Percentiles rank a stretch among this genome's conserved stretches.
These are phyloP conservation scores for Imbricaverruca yamaguchii DNA, from an alignment of 2,888 invertebrate species.

Conservation along the genomic window DNA sequence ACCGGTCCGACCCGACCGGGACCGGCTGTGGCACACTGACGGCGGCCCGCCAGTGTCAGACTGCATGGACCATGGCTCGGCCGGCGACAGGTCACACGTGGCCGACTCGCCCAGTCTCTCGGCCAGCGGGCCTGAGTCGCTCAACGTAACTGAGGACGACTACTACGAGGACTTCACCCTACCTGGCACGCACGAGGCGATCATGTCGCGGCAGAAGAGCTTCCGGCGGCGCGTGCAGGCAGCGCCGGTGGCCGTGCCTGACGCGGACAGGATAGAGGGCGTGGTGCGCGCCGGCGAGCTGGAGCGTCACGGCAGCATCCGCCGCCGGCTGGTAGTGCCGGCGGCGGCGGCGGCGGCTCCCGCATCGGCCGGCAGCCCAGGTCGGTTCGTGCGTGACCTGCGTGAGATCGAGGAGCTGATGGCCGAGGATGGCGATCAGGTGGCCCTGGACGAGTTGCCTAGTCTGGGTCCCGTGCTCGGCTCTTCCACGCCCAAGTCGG, in stretches of 20 bases:
- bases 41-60: background rate
- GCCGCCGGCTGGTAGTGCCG: constrained; percentile 34
- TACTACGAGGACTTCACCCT: constrained; percentile 39
- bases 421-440: constrained; percentile 21
- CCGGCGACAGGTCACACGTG: background rate
- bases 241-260: constrained; percentile 34
- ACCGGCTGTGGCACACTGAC: background rate
- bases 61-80: background rate
- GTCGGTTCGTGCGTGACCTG: constrained; percentile 4
- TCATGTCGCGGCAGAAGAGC: constrained; percentile 37
- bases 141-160: constrained; percentile 34
- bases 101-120: background rate
- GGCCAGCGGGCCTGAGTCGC: background rate
- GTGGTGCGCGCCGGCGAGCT: constrained; percentile 35
- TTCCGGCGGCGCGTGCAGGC: constrained; percentile 37
- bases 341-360: background rate
- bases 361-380: constrained; percentile 22
- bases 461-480: constrained; percentile 14
- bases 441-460: background rate
- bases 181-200: constrained; percentile 38
- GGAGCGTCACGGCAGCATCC: constrained; percentile 34
- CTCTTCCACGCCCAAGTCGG: constrained; percentile 31
- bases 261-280: constrained; percentile 35
- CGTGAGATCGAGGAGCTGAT: constrained; percentile 18
- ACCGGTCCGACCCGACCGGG: too few species aligned